Percentiles rank a stretch among this genome's conserved stretches.
Conservation (phyloP, 2,888 invertebrate genomes). For the Trisateles emortualis region DNA sequence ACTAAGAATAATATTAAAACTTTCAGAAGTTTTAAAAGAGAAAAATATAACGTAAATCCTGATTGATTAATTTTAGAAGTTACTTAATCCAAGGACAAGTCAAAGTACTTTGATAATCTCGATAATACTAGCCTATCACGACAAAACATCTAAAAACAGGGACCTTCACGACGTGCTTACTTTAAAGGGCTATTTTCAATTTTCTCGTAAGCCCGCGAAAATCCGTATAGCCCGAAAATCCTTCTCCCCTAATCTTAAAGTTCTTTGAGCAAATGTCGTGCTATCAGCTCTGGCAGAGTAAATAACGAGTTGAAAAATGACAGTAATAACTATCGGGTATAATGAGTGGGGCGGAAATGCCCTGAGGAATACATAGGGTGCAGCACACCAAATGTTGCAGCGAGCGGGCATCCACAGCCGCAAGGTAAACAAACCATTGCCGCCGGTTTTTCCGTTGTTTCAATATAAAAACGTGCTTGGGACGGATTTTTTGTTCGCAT, state of each 20-base stretch:
- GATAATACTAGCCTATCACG: slow-evolving; percentile 45
- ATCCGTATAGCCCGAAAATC: slow-evolving; percentile 67
- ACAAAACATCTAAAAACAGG: slow-evolving; percentile 51
- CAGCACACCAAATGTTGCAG: slow-evolving; percentile 80
- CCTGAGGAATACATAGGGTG: slow-evolving; percentile 82
- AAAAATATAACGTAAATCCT: not conserved
- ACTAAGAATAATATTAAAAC: not conserved
- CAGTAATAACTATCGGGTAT: slow-evolving; percentile 85
- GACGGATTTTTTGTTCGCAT: slow-evolving; percentile 28
- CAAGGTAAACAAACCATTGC: slow-evolving; percentile 71
- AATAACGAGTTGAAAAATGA: slow-evolving; percentile 87
- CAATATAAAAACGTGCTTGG: slow-evolving; percentile 41
- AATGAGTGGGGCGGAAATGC: slow-evolving; percentile 85
- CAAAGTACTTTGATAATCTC: slow-evolving; percentile 13
- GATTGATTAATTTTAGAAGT: slow-evolving; percentile 1
- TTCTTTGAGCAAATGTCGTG: slow-evolving; percentile 81
- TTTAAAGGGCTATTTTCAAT: slow-evolving; percentile 81
- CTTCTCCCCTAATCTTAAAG: slow-evolving; percentile 78
- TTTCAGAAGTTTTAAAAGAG: not conserved
- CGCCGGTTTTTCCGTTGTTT: slow-evolving; percentile 48
- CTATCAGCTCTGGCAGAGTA: slow-evolving; percentile 85
- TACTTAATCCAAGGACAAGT: not conserved
- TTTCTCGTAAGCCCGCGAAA: slow-evolving; percentile 72
- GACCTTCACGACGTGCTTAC: slow-evolving; percentile 46
- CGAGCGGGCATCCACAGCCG: slow-evolving; percentile 54